These are phyloP conservation scores for Bugula neritina DNA, from an alignment of 2,888 invertebrate genomes.

Conservation along the genomic window DNA sequence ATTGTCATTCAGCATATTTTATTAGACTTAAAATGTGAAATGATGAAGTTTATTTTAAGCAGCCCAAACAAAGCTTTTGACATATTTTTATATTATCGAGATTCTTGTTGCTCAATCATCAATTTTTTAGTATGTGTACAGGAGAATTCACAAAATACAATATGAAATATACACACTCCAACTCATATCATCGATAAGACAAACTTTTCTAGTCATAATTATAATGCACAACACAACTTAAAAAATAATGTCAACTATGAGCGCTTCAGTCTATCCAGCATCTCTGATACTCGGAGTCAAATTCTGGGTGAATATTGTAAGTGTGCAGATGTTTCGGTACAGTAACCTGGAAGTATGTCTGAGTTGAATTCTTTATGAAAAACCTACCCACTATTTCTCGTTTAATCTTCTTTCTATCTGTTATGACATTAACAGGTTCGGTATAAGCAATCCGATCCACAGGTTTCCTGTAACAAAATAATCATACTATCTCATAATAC, in stretches of 20 bases:
- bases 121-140: background rate
- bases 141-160: too few species aligned
- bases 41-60: too few species aligned
- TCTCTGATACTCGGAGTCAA: constrained; percentile 17
- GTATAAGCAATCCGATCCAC: background rate
- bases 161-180: too few species aligned
- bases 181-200: too few species aligned
- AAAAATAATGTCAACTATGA: background rate
- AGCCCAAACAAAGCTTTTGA: background rate
- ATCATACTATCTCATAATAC: too few species aligned
- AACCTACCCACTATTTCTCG: constrained; percentile 8
- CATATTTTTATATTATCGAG: background rate
- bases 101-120: background rate
- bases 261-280: constrained; percentile 1
- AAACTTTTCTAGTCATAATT: too few species aligned
- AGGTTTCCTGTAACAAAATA: background rate
- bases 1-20: too few species aligned
- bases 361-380: constrained; percentile 9
- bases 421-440: background rate
- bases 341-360: constrained; percentile 9
- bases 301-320: constrained; percentile 20
- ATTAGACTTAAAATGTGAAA: too few species aligned
- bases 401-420: background rate
- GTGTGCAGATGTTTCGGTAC: background rate
- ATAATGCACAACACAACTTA: too few species aligned